Base-by-base conservation (phyloP, 2,797 vertebrate species). In the Cetoscarus ocellatus region DNA sequence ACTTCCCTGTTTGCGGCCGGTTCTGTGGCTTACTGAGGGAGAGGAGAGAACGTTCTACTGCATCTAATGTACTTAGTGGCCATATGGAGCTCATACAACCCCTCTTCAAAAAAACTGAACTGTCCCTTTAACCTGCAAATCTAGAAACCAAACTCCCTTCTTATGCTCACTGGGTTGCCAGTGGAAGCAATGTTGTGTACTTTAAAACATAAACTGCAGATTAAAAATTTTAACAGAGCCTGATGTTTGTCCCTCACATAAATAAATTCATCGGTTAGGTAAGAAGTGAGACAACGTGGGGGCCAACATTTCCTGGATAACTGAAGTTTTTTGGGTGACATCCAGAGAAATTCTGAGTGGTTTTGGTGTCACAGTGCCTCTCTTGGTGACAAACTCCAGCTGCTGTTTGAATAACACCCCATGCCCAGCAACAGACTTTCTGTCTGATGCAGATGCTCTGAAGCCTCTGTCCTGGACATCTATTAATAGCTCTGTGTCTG, bases 401-500 rank as follows among this genome's bases (percentile, higher is more conserved):
- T 56, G 53, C 58, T 38, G 40, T 51, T 51, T 52, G 39, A 47
- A 49, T 42, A 51, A 11, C 36, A 15, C 27, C 11, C 9, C 3
- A 48, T n/a, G 47, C 58, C 59, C 73, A 45, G 67, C 36, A 13
- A 57, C 53, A 27, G 27, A 27, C 63, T 60, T 66, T 34, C 3
- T 70, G 69, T 82, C 82, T 74, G 35, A 68, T 64, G 15, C 58
- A 61, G 79, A 59, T 18, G 9, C 44, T 27, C 27, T 34, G 14
- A 3, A 9, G 38, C 43, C 34, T 27, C 0, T 54, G 27, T 63
- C 53, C 62, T n/a, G 13, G 14, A 65, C 17, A 38, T 55, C 53
- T 84, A 79, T 88, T 83, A 55, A 74, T 73, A 85, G 43, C 61
- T 17, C 1, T 1, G 43, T 40, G 58, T 52, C 60, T 61, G 59